Conservation (phyloP, 2,888 invertebrate genomes). For the Pterostichus niger region DNA sequence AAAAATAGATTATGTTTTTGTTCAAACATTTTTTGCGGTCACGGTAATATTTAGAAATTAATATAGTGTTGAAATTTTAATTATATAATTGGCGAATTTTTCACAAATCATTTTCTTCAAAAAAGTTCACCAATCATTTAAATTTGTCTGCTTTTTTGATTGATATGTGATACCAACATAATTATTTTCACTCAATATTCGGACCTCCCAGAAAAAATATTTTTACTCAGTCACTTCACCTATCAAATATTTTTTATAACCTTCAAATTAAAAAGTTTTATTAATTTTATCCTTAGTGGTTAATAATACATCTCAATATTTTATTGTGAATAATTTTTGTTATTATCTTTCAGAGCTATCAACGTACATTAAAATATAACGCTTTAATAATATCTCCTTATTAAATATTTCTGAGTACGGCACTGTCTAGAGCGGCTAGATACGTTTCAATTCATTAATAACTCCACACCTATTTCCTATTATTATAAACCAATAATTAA, state of each 20-base stretch:
- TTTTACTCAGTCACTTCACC: neutral
- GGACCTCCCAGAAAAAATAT: constrained; percentile 9
- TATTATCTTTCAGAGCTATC: no score
- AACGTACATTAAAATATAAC: no score
- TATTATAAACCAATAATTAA: constrained; percentile 62
- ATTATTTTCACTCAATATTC: neutral
- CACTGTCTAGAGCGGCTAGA: neutral
- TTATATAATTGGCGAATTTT: constrained; percentile 24
- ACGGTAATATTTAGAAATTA: constrained; percentile 35
- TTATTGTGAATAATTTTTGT: no score
- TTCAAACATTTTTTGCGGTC: constrained; percentile 32
- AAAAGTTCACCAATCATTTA: neutral
- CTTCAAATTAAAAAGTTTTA: no score
- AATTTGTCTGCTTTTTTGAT: constrained; percentile 2
- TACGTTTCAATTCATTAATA: constrained; percentile 30
- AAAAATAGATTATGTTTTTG: constrained; percentile 20
- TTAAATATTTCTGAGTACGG: neutral
- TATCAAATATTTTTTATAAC: no score
- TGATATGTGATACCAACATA: constrained; percentile 4
- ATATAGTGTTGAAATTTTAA: constrained; percentile 42
- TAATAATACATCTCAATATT: no score
- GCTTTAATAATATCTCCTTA: neutral
- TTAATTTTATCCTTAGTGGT: no score
- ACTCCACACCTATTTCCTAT: constrained; percentile 39
- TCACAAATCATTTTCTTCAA: neutral